Evolutionary conservation across 1,140 invertebrate genomes (phyloP), one percentile per base, ranked within the genome.

Genomic region (Propsilocerus akamusi): DNA sequence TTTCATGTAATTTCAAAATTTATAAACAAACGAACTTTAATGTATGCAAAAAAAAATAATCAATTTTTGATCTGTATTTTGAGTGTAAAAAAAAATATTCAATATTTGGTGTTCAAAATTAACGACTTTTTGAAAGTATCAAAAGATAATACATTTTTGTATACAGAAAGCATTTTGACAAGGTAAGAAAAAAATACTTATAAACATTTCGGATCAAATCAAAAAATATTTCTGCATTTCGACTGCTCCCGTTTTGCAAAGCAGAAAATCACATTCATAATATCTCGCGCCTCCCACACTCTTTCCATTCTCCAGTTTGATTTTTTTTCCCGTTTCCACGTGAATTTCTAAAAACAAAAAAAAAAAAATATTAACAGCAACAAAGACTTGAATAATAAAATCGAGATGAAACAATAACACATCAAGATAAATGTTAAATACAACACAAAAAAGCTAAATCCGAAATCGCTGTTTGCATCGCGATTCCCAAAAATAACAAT

Each of bases 101-200:
- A 10, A 41, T 41, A 41, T 41, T 41, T 41, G 34, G 34, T 41
- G 34, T 41, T 41, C 34, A 41, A 41, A 41, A 41, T 41, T 41
- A n/a, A n/a, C n/a, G n/a, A n/a, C n/a, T n/a, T n/a, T n/a, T n/a
- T n/a, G n/a, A n/a, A n/a, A n/a, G n/a, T n/a, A n/a, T n/a, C n/a
- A n/a, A n/a, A n/a, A n/a, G n/a, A n/a, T n/a, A n/a, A n/a, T n/a
- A n/a, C n/a, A n/a, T n/a, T n/a, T n/a, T n/a, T n/a, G n/a, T n/a
- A n/a, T n/a, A n/a, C n/a, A n/a, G n/a, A n/a, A n/a, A n/a, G n/a
- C n/a, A n/a, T n/a, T n/a, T n/a, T n/a, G n/a, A n/a, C n/a, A n/a
- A n/a, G n/a, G n/a, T n/a, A n/a, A n/a, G n/a, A n/a, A n/a, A n/a
- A n/a, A n/a, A n/a, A n/a, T n/a, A n/a, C n/a, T n/a, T n/a, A n/a